Base-by-base conservation (phyloP, 2,797 vertebrate species). In the Falco berigora region DNA sequence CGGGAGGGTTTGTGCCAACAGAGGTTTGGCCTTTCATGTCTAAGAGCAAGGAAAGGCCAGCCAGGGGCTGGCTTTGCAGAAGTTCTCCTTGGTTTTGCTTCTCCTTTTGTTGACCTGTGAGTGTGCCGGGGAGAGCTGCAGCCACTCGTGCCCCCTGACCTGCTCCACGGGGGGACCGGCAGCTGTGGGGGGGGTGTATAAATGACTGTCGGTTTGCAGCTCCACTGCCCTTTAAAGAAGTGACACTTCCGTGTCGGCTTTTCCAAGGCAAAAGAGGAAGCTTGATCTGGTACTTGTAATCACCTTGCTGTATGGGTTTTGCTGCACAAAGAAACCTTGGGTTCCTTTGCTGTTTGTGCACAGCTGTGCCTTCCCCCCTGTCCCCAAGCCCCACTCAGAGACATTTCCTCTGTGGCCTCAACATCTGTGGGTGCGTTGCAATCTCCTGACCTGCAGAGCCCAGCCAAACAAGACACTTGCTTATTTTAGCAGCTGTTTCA, bases 401-500 rank as follows among this genome's bases (percentile, higher is more conserved):
- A 84, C 66, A 91, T 93, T 96, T 97, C 95, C 94, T 93, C 78
- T 95, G 83, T 86, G 95, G 88, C 91, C 89, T 78, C 83, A 92
- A 96, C 96, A 97, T 97, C 97, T 97, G 96, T 52, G 96, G 95
- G 96, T 84, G 89, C 93, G 28, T 86, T 78, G 90, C 90, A 96
- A 86, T 97, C 85, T 92, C 79, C 79, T 96, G 94, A 93, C 94
- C 88, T 75, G 93, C 76, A 94, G 63, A 83, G 66, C 62, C 42
- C 64, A 47, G 93, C 93, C 95, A 96, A 96, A 92, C 79, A 69
- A 88, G 79, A 76, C 83, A 93, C 88, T 96, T 83, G 91, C 94
- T 95, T 97, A 93, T 97, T 97, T 96, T 95, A 96, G 94, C 93
- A 97, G 96, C 93, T 97, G 94, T 94, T 96, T 94, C 90, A 94